phyloP scores from a whole-genome alignment of 2,113 vertebrate genomes.

The Myrmophylax atrothorax region DNA sequence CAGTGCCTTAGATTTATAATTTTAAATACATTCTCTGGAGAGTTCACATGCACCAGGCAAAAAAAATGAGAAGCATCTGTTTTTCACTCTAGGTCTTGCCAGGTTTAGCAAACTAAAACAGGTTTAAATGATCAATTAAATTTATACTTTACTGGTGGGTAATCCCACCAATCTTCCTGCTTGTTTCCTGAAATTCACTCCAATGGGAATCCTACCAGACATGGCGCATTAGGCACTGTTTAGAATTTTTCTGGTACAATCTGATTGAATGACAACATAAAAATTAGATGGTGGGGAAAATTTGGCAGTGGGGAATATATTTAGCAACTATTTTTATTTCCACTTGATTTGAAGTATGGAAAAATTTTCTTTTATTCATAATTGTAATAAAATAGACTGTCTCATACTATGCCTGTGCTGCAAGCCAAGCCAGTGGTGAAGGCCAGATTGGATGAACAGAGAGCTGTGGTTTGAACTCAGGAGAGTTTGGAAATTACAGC shows the following conservation, averaged over 20 bases:
- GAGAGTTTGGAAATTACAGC: not conserved
- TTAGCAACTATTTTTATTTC: not conserved
- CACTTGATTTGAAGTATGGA: not conserved
- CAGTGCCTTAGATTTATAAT: not conserved
- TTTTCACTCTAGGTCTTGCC: not conserved
- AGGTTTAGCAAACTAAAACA: not conserved
- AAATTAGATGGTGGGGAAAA: not conserved
- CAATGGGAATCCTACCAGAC: not conserved
- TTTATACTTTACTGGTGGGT: conserved; percentile 8
- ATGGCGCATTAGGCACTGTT: not conserved
- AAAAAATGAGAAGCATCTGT: not conserved
- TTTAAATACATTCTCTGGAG: not conserved
- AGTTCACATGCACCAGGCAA: not conserved
- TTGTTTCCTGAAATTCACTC: conserved; percentile 1
- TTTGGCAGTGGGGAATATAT: not conserved
- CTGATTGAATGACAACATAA: not conserved
- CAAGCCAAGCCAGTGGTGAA: fast-evolving
- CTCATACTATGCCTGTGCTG: not conserved
- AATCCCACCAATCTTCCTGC: not conserved
- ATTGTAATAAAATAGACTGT: not conserved
- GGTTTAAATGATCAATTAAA: conserved; percentile 36
- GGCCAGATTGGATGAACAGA: not conserved
- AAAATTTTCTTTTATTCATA: not conserved
- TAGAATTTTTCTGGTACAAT: not conserved
- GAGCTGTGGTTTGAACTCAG: not conserved